Percentiles rank a stretch among this genome's conserved stretches.
Evolutionary conservation across 2,113 vertebrate species (phyloP).

Genomic region (Carassius gibelio): DNA sequence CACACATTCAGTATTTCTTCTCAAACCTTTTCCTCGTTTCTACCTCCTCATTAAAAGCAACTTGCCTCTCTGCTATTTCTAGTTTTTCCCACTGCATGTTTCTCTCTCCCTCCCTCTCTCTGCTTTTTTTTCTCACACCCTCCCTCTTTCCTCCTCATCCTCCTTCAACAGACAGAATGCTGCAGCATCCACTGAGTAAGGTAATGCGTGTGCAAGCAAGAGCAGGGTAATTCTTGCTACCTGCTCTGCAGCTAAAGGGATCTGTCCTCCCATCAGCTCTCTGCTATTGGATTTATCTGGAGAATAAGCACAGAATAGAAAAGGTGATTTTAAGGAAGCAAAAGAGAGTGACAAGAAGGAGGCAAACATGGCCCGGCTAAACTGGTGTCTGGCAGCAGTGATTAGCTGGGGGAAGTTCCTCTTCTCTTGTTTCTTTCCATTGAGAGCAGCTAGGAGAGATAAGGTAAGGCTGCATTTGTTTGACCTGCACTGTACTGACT

Average conservation of each 20-base stretch:
- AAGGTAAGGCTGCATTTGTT: constrained; percentile 72
- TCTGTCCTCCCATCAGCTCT: constrained; percentile 1
- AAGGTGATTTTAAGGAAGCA: constrained; percentile 32
- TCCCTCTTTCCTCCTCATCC: constrained; percentile 57
- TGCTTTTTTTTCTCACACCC: constrained; percentile 30
- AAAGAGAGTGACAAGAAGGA: constrained; percentile 60
- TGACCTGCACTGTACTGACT: not conserved
- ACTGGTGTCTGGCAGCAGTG: constrained; percentile 85
- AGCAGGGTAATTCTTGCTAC: constrained; percentile 30
- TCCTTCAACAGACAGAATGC: constrained; percentile 49
- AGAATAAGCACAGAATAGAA: not conserved
- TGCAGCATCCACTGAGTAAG: constrained; percentile 72
- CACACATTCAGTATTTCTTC: not conserved
- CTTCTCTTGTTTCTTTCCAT: constrained; percentile 84
- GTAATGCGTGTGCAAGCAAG: constrained; percentile 1
- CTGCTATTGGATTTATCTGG: constrained; percentile 41
- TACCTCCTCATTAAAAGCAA: constrained; percentile 36
- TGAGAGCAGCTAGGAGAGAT: constrained; percentile 73
- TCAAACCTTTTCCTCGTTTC: constrained; percentile 47
- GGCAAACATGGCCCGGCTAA: constrained; percentile 81
- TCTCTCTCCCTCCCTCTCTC: constrained; percentile 26
- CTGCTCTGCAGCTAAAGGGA: constrained; percentile 33
- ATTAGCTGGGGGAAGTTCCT: constrained; percentile 88
- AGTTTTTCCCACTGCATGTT: constrained; percentile 22
- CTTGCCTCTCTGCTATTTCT: constrained; percentile 25